These are phyloP conservation scores for Cervus canadensis DNA, from an alignment of 2,113 vertebrate genomes.

Conservation along the genomic window DNA sequence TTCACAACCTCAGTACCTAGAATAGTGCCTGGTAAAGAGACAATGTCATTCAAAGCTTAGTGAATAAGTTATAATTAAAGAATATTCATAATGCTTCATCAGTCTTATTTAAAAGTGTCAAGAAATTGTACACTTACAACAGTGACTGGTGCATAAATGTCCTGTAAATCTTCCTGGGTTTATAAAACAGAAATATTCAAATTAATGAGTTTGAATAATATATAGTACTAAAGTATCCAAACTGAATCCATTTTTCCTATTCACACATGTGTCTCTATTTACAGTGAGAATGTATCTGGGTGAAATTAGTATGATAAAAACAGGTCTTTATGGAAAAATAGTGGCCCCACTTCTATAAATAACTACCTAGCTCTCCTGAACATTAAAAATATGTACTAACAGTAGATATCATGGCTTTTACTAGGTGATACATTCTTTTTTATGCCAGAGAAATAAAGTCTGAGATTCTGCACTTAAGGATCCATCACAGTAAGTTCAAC, in stretches of 20 bases:
- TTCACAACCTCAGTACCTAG: neutral
- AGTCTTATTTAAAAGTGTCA: neutral
- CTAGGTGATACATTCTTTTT: neutral
- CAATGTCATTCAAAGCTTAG: neutral
- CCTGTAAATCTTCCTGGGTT: neutral
- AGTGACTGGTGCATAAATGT: neutral
- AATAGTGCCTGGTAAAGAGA: neutral
- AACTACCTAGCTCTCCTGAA: neutral
- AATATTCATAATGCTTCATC: neutral
- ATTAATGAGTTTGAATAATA: neutral
- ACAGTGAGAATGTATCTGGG: neutral
- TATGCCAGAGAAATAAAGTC: neutral
- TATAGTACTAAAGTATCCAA: neutral
- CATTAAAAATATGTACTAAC: neutral
- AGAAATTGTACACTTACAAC: neutral
- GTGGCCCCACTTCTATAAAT: neutral
- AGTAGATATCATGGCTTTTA: neutral
- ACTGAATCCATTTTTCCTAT: neutral
- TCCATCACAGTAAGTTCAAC: neutral
- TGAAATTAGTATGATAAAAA: neutral
- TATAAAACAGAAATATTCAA: conserved; percentile 1
- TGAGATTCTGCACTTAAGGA: neutral
- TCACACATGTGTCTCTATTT: neutral
- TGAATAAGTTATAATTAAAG: neutral
- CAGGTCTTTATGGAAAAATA: neutral